Evolutionary conservation across 2,797 vertebrate species (phyloP), one percentile per base, ranked within the genome.

Genomic region (Amblyopsis hoosieri): DNA sequence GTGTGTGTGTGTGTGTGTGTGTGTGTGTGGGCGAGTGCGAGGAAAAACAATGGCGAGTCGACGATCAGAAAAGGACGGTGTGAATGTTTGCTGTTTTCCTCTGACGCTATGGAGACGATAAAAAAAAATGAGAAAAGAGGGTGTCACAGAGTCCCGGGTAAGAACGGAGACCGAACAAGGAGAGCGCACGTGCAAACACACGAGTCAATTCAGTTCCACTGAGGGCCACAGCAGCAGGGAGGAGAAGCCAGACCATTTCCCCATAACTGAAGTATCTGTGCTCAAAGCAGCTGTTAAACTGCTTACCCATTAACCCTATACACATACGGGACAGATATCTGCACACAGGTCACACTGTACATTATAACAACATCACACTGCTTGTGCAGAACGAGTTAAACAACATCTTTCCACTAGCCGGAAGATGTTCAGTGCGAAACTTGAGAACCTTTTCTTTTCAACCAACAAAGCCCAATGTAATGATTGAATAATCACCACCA

Each of bases 181-280:
- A 53, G 42, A 56, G 57, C 45, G 66, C 48, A 65, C 23, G 23
- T 60, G 74, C 69, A 72, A 82, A 83, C 76, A 79, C 82, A 82
- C 51, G 66, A 84, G 37, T 57, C 61, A 69, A 72, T 78, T 72
- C 75, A 80, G 79, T 71, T 72, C 64, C 80, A 69, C 71, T 81
- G 72, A 72, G 65, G 78, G 60, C 55, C 19, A 66, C 12, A 48
- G 47, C 47, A 48, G 47, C 72, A 76, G 74, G 61, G 69, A 59
- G 64, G 62, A 60, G 69, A 80, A 77, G 76, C 86, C 84, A 78
- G 80, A 85, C 76, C 67, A 67, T 68, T 89, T 78, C 64, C 71
- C 78, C 87, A 83, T 78, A 85, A 84, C 89, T 89, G 86, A 72
- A 82, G 85, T 87, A 90, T 89, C 83, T 89, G 57, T 64, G 66